phyloP scores from a whole-genome alignment of 2,888 invertebrate genomes.

The Callyntrura guangdongensis region DNA sequence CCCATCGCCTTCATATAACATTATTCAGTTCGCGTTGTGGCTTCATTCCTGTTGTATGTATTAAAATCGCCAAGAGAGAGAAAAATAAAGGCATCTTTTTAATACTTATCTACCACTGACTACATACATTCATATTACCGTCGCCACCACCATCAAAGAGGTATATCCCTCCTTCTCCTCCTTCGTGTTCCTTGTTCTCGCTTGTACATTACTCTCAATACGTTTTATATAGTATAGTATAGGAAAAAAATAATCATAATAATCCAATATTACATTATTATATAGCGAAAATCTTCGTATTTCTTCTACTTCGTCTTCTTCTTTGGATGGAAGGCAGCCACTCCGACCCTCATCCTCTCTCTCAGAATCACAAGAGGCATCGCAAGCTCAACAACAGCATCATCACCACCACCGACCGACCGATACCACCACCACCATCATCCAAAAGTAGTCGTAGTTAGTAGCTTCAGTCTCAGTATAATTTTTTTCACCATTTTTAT shows the following conservation, averaged over 20 bases:
- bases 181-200: conserved; percentile 69
- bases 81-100: conserved; percentile 63
- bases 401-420: conserved; percentile 69
- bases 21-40: conserved; percentile 75
- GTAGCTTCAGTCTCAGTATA: conserved; percentile 57
- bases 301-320: conserved; percentile 73
- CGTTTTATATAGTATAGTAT: conserved; percentile 62
- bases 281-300: conserved; percentile 76
- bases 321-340: conserved; percentile 60
- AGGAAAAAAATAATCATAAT: conserved; percentile 79
- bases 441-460: conserved; percentile 58
- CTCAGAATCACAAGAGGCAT: conserved; percentile 78
- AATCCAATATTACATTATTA: conserved; percentile 75
- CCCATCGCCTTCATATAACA: conserved; percentile 78
- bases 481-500: conserved; percentile 72
- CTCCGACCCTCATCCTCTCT: conserved; percentile 79
- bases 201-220: not conserved
- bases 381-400: conserved; percentile 77
- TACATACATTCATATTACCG: conserved; percentile 23
- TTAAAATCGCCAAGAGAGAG: conserved; percentile 55
- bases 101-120: conserved; percentile 34
- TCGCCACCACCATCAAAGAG: conserved; percentile 62
- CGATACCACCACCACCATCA: conserved; percentile 72
- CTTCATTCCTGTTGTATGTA: conserved; percentile 67
- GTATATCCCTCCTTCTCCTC: conserved; percentile 77